phyloP scores from a whole-genome alignment of 2,113 vertebrate species.

The Mungos mungo region DNA sequence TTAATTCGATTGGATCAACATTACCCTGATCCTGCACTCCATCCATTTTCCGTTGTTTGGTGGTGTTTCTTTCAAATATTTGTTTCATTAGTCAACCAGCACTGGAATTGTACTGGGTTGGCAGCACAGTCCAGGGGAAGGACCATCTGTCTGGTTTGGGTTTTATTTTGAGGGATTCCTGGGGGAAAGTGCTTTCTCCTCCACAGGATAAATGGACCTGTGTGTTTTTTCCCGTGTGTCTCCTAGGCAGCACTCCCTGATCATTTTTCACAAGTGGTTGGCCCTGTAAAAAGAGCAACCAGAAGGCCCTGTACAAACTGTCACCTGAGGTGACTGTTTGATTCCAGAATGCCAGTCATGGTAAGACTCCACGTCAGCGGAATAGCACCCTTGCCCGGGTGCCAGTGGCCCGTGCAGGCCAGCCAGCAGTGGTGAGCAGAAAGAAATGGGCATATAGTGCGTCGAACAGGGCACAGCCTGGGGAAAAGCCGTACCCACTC shows the following conservation, averaged over 20 bases:
- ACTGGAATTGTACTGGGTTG: not conserved
- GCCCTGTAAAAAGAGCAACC: not conserved
- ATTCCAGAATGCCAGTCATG: not conserved
- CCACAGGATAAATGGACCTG: not conserved
- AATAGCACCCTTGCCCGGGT: slow-evolving; percentile 27
- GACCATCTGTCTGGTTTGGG: not conserved
- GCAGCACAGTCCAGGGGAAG: not conserved
- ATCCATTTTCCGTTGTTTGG: not conserved
- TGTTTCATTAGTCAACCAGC: not conserved
- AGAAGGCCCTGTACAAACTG: not conserved
- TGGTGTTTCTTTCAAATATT: not conserved
- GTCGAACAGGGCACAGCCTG: not conserved
- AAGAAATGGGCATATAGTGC: not conserved
- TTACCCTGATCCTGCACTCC: not conserved
- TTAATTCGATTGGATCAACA: not conserved
- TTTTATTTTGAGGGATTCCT: not conserved
- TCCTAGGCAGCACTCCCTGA: not conserved
- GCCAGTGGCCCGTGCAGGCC: not conserved
- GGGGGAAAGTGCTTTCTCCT: not conserved
- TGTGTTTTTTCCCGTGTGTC: not conserved
- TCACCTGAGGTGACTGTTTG: not conserved
- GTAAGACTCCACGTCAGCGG: not conserved
- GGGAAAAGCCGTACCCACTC: not conserved
- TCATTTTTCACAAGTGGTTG: not conserved
- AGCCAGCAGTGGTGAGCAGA: not conserved